These are phyloP conservation scores for Triops cancriformis DNA, from an alignment of 1,140 invertebrate species.

Conservation along the genomic window DNA sequence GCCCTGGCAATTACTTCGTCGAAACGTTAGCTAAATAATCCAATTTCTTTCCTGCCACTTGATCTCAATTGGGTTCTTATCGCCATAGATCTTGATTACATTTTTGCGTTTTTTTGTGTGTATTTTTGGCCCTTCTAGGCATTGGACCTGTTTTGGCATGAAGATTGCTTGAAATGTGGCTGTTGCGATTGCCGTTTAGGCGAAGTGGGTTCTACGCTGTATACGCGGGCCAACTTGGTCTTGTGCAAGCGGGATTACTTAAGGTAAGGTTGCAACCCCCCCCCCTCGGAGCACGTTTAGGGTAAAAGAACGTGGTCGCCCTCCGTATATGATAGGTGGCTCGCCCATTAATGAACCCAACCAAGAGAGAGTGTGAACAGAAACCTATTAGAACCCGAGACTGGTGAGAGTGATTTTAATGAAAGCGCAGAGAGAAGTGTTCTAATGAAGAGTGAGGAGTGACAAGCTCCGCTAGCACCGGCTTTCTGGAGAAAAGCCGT, in stretches of 20 bases:
- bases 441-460: slow-evolving; percentile 4
- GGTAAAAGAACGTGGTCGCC: too few species aligned
- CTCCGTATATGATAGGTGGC: too few species aligned
- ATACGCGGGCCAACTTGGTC: slow-evolving; percentile 84
- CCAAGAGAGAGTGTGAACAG: neutral
- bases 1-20: neutral
- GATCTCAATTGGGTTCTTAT: neutral
- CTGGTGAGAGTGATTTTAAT: neutral
- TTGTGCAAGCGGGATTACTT: slow-evolving; percentile 88
- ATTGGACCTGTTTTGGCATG: slow-evolving; percentile 84
- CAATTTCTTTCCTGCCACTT: neutral
- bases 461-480: neutral
- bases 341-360: neutral
- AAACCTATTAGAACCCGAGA: neutral
- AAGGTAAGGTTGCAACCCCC: slow-evolving; percentile 51
- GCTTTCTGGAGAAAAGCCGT: too few species aligned
- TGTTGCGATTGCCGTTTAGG: slow-evolving; percentile 86
- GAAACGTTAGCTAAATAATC: neutral
- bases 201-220: slow-evolving; percentile 83
- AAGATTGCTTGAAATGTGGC: slow-evolving; percentile 86
- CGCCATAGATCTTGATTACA: neutral
- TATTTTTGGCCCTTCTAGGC: slow-evolving; percentile 48
- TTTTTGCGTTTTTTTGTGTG: neutral
- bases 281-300: too few species aligned
- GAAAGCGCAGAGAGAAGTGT: neutral